Percentiles rank a stretch among this genome's conserved stretches.
Evolutionary conservation across 2,888 invertebrate genomes (phyloP).

Genomic region (Nymphalis c-album): DNA sequence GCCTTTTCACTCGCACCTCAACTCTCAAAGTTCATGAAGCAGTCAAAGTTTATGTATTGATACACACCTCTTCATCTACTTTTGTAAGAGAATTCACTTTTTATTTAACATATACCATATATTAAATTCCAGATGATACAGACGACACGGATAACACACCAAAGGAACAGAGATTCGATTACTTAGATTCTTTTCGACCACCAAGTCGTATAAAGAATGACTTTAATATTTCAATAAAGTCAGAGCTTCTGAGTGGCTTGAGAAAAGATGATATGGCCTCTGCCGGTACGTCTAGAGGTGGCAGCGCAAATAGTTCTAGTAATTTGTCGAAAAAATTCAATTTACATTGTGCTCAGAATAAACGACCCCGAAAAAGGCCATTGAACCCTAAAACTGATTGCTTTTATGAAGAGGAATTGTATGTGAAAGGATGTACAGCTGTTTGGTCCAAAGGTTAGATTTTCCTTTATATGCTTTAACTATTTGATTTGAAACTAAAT

Average conservation of each 20-base stretch:
- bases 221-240: slow-evolving; percentile 74
- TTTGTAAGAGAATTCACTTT: too few relatives aligned
- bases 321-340: slow-evolving; percentile 75
- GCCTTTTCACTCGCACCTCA: too few relatives aligned
- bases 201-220: slow-evolving; percentile 70
- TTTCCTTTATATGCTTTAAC: neutral
- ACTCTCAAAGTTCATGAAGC: too few relatives aligned
- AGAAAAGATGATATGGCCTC: slow-evolving; percentile 59
- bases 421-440: slow-evolving; percentile 91
- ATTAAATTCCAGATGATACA: slow-evolving; percentile 54
- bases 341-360: slow-evolving; percentile 50
- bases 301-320: slow-evolving; percentile 73
- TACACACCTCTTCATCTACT: too few relatives aligned
- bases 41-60: too few relatives aligned
- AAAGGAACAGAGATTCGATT: slow-evolving; percentile 64
- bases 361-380: slow-evolving; percentile 48
- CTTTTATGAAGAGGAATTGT: slow-evolving; percentile 91
- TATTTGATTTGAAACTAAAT: neutral
- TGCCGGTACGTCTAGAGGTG: slow-evolving; percentile 58
- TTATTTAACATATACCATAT: too few relatives aligned
- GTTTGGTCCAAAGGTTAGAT: slow-evolving; percentile 87
- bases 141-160: slow-evolving; percentile 52
- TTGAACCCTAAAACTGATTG: slow-evolving; percentile 70
- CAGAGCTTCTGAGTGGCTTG: slow-evolving; percentile 61
- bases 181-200: slow-evolving; percentile 67